Evolutionary conservation across 2,888 invertebrate species (phyloP).

Genomic region (Drosophila picticornis): DNA sequence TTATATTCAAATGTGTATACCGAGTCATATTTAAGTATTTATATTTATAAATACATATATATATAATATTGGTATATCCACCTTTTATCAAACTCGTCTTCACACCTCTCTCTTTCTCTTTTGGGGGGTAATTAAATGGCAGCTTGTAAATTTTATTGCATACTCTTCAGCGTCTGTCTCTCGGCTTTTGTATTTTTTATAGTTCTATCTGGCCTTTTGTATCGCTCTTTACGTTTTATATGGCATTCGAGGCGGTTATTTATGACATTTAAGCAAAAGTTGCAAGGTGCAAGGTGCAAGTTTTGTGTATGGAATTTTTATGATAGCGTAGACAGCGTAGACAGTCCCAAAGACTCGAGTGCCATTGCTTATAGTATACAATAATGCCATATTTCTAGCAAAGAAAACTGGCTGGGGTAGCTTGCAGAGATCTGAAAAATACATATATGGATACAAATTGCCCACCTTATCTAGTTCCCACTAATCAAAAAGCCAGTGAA

Average conservation of each 20-base stretch:
- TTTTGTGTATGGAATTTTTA: constrained; percentile 76
- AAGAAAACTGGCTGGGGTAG: background rate
- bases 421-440: constrained; percentile 17
- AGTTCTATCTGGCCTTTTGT: constrained; percentile 63
- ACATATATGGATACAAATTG: constrained; percentile 14
- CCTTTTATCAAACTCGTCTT: background rate
- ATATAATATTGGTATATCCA: background rate
- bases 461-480: constrained; percentile 30
- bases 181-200: constrained; percentile 49
- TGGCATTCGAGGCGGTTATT: constrained; percentile 60
- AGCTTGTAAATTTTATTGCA: constrained; percentile 78
- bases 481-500: constrained; percentile 26
- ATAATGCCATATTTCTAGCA: constrained; percentile 21
- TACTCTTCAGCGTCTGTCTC: constrained; percentile 68
- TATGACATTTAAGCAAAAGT: constrained; percentile 76
- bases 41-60: background rate
- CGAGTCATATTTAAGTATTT: background rate
- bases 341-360: constrained; percentile 24
- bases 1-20: constrained; percentile 26
- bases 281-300: constrained; percentile 80
- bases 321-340: constrained; percentile 53
- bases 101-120: constrained; percentile 17
- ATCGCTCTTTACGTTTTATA: constrained; percentile 61
- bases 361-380: constrained; percentile 27
- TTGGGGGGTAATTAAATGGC: constrained; percentile 44